Base-by-base conservation (phyloP, 2,113 vertebrate genomes). In the Urocynchramus pylzowi region DNA sequence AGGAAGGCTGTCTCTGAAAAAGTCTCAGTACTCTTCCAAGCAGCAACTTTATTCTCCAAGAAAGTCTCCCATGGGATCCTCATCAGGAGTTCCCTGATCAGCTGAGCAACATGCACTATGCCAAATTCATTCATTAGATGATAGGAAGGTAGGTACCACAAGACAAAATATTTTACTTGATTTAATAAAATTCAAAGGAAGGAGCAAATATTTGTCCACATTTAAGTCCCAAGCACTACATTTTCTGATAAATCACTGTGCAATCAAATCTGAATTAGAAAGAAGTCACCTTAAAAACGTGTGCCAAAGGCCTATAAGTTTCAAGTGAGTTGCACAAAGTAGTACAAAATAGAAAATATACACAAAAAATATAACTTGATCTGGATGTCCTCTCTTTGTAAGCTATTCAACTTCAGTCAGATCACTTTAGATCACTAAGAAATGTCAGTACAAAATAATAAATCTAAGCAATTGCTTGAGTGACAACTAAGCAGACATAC, bases 401-500 rank as follows among this genome's bases (percentile, higher is more conserved):
- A 75, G 61, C 31, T 60, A 33, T 59, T 95, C 39, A 49, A 67
- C 57, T 79, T 79, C 60, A 75, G 52, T 35, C 84, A 89, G 47
- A 90, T 60, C 22, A 60, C 52, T 96, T 92, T 3, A 53, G 60
- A 89, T 57, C 45, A 84, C 44, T 69, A 73, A 74, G 76, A 90
- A 82, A 89, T 53, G 53, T 60, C 73, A 91, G 56, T n/a, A 89
- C 20, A 87, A 94, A 95, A 94, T 68, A 94, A 78, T 84, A 95
- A 89, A 95, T 76, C 47, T 64, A 75, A 87, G 69, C 69, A 75
- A 87, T 50, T 90, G 49, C 70, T 84, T 87, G 89, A 92, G 37
- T 84, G 89, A 94, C 68, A 91, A 81, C 33, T n/a, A 45, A 75
- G 45, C 11, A 95, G 61, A 64, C 77, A 87, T 47, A 90, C 9